Conservation (phyloP, 2,113 vertebrate species). For the Myiopsitta monachus region DNA sequence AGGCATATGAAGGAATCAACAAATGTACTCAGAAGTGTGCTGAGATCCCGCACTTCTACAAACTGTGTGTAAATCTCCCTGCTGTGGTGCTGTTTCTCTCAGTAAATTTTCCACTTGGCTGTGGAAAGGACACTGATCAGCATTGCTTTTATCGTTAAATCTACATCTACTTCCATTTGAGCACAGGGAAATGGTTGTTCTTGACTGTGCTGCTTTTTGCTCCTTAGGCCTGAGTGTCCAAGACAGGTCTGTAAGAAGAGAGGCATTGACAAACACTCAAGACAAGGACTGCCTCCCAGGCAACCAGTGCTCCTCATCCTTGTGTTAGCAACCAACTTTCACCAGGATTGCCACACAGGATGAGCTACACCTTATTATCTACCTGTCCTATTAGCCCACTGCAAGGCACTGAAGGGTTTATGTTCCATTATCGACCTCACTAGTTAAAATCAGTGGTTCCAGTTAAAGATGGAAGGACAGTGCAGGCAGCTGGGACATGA, state of each 20-base stretch:
- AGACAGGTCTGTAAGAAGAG: not conserved
- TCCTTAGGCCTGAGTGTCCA: not conserved
- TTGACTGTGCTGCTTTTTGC: not conserved
- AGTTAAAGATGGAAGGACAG: not conserved
- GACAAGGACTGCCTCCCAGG: not conserved
- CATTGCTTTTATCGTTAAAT: not conserved
- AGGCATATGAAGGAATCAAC: not conserved
- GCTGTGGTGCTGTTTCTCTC: not conserved
- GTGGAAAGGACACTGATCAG: not conserved
- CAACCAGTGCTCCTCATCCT: fast-evolving
- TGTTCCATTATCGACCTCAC: fast-evolving
- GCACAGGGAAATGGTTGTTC: not conserved
- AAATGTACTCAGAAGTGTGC: not conserved
- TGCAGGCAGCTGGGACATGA: not conserved
- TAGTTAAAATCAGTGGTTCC: not conserved
- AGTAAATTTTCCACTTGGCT: not conserved
- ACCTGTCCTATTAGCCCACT: not conserved
- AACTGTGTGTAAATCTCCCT: not conserved
- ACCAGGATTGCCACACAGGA: not conserved
- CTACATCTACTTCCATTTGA: not conserved
- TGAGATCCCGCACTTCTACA: not conserved
- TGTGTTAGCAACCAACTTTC: fast-evolving
- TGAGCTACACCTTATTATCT: not conserved
- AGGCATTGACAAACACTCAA: not conserved
- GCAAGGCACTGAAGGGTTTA: not conserved